Conservation (phyloP, 1,140 invertebrate genomes). For the Planococcus citri region DNA sequence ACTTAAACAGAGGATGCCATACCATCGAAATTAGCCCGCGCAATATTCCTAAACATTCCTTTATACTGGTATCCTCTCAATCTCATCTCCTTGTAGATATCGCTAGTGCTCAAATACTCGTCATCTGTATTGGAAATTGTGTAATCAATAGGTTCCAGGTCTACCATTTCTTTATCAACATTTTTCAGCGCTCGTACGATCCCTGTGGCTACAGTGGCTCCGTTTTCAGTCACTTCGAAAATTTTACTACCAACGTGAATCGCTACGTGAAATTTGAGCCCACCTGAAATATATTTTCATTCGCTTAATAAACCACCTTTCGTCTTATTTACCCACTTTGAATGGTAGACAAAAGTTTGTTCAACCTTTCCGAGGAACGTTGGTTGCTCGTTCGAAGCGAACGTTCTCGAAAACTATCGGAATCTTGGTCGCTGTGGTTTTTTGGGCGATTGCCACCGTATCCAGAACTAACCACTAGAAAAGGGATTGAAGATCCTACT, state of each 20-base stretch:
- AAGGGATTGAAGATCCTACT: too few relatives aligned
- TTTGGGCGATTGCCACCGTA: conserved; percentile 65
- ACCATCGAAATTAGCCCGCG: conserved; percentile 38
- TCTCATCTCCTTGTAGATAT: conserved; percentile 85
- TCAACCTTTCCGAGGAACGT: conserved; percentile 36
- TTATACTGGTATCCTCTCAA: conserved; percentile 85
- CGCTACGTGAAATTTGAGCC: conserved; percentile 54
- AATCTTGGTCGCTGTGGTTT: conserved; percentile 51
- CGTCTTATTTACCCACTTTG: too few relatives aligned
- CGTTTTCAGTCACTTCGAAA: conserved; percentile 74
- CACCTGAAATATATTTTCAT: conserved; percentile 32
- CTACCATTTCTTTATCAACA: conserved; percentile 34
- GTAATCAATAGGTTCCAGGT: conserved; percentile 32
- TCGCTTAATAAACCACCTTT: too few relatives aligned
- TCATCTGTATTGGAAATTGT: conserved; percentile 29
- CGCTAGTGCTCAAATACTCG: conserved; percentile 41
- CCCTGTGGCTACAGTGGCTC: conserved; percentile 63
- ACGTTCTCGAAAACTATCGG: conserved; percentile 79
- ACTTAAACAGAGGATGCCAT: conserved; percentile 26
- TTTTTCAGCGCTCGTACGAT: conserved; percentile 43
- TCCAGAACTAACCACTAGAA: conserved; percentile 63
- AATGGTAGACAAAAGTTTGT: too few relatives aligned
- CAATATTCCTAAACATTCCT: conserved; percentile 55
- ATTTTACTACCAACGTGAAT: conserved; percentile 68
- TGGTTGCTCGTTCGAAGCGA: conserved; percentile 67